These are phyloP conservation scores for Plodia interpunctella DNA, from an alignment of 1,140 invertebrate species.

Conservation along the genomic window DNA sequence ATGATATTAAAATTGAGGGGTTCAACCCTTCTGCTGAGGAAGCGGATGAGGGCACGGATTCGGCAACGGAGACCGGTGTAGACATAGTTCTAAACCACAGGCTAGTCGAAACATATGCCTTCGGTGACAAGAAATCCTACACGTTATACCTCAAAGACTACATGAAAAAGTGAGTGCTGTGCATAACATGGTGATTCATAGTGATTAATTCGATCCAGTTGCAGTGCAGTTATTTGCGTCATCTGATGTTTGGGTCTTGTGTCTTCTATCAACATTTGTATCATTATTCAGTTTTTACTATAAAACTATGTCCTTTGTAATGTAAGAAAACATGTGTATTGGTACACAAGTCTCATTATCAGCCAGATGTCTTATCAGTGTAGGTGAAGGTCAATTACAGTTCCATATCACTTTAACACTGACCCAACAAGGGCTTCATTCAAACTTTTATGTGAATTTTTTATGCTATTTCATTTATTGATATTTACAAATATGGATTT, in stretches of 20 bases:
- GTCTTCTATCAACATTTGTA: too few species aligned
- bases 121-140: constrained; percentile 92
- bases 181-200: constrained; percentile 6
- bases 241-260: too few species aligned
- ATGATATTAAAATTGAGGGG: constrained; percentile 89
- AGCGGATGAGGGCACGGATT: constrained; percentile 90
- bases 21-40: constrained; percentile 96
- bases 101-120: constrained; percentile 90
- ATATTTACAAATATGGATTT: too few species aligned
- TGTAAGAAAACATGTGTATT: too few species aligned
- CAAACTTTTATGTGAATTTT: too few species aligned
- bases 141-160: constrained; percentile 96
- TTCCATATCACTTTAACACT: too few species aligned
- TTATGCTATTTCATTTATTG: too few species aligned
- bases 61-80: constrained; percentile 86
- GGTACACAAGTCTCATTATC: too few species aligned
- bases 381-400: constrained; percentile 6
- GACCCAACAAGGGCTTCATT: too few species aligned
- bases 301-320: too few species aligned
- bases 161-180: constrained; percentile 91
- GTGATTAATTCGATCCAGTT: constrained; percentile 1
- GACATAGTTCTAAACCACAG: constrained; percentile 96
- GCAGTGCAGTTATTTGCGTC: too few species aligned
- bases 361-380: constrained; percentile 1
- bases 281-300: too few species aligned